A percentile compares a stretch with the other conserved stretches of the same genome.
Evolutionary conservation across 1,140 invertebrate genomes (phyloP).

Genomic region (Anthonomus grandis): DNA sequence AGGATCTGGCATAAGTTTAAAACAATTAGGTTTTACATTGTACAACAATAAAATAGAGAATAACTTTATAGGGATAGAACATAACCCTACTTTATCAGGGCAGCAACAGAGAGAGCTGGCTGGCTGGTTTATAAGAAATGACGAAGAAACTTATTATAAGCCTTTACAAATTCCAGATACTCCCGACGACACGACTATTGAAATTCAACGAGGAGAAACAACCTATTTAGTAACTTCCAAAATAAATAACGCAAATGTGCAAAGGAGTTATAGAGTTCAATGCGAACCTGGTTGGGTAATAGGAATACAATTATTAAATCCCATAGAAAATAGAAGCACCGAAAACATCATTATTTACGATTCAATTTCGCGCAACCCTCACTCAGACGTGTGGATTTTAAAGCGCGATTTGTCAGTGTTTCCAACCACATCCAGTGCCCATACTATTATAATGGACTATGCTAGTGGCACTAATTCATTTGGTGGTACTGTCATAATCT

Average conservation of each 20-base stretch:
- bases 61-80: slow-evolving; percentile 85
- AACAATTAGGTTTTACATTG: slow-evolving; percentile 80
- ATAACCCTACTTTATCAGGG: slow-evolving; percentile 84
- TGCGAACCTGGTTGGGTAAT: slow-evolving; percentile 68
- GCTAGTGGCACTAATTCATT: slow-evolving; percentile 72
- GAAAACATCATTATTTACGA: slow-evolving; percentile 79
- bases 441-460: slow-evolving; percentile 78
- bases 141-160: slow-evolving; percentile 65
- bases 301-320: slow-evolving; percentile 81
- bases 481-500: slow-evolving; percentile 77
- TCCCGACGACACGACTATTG: slow-evolving; percentile 58
- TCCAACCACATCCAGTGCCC: slow-evolving; percentile 81
- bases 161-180: slow-evolving; percentile 64
- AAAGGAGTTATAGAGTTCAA: slow-evolving; percentile 28
- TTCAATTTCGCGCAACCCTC: slow-evolving; percentile 58
- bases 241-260: slow-evolving; percentile 55
- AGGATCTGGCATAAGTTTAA: slow-evolving; percentile 84
- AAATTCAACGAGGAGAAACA: slow-evolving; percentile 66
- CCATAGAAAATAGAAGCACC: slow-evolving; percentile 80
- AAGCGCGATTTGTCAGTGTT: slow-evolving; percentile 80
- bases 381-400: slow-evolving; percentile 69
- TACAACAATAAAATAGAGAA: slow-evolving; percentile 73
- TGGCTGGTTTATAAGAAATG: slow-evolving; percentile 81
- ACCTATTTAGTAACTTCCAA: slow-evolving; percentile 73
- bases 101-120: slow-evolving; percentile 86